These are phyloP conservation scores for Xenus cinereus DNA, from an alignment of 2,113 vertebrate species.

Conservation along the genomic window DNA sequence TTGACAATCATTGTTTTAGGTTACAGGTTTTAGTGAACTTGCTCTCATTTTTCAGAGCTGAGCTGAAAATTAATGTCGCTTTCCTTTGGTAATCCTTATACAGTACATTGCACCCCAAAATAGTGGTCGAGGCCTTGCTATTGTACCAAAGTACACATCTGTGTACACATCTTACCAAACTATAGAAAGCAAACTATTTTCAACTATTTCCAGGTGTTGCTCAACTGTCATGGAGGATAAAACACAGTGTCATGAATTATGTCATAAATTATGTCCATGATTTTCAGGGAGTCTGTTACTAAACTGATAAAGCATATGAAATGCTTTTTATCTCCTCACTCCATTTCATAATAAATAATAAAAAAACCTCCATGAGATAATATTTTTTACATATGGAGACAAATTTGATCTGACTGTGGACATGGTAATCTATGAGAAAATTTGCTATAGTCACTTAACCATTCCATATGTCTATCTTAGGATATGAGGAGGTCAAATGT, in stretches of 20 bases:
- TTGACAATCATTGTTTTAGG: neutral
- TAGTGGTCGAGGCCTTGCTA: neutral
- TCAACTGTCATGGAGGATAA: neutral
- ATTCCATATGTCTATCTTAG: neutral
- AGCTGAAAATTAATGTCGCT: neutral
- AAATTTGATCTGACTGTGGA: neutral
- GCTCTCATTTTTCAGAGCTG: neutral
- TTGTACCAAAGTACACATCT: no score
- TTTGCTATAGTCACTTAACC: neutral
- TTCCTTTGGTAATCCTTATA: neutral
- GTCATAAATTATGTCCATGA: neutral
- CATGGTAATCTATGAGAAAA: neutral
- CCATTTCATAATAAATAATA: neutral
- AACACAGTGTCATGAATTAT: neutral
- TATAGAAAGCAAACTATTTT: neutral
- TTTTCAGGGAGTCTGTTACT: neutral
- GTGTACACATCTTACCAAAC: neutral
- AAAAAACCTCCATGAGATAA: accelerated
- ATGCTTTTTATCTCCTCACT: neutral
- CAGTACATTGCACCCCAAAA: neutral
- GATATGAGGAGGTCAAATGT: neutral
- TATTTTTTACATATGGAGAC: neutral
- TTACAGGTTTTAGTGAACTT: neutral
- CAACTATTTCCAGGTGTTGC: neutral
- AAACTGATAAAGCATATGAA: neutral